These are phyloP conservation scores for Phortica magna DNA, from an alignment of 2,888 invertebrate genomes.

Conservation along the genomic window DNA sequence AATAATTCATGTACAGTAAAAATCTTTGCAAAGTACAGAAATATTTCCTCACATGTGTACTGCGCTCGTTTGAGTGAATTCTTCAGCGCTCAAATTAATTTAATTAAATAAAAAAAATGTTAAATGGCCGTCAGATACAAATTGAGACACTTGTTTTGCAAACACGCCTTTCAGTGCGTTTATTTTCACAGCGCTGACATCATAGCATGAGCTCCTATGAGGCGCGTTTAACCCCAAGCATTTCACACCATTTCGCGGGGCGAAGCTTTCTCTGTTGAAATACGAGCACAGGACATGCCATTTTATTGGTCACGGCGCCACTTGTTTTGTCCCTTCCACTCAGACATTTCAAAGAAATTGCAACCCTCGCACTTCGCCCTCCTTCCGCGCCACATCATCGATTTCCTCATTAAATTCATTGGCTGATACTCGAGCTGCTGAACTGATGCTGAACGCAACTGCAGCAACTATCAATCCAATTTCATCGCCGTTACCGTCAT, in stretches of 20 bases:
- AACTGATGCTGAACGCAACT: constrained; percentile 5
- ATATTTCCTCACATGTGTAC: background rate
- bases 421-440: constrained; percentile 6
- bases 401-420: constrained; percentile 24
- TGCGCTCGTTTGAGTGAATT: background rate
- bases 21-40: background rate
- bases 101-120: background rate
- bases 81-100: background rate
- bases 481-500: background rate
- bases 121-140: background rate
- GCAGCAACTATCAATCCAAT: constrained; percentile 15
- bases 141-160: background rate
- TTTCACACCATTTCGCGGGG: background rate
- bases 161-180: constrained; percentile 8
- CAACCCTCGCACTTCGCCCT: background rate
- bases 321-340: too few species aligned
- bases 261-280: background rate
- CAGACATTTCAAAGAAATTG: background rate
- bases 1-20: too few species aligned
- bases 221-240: background rate
- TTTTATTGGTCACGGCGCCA: background rate
- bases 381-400: background rate
- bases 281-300: background rate
- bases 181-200: constrained; percentile 9
- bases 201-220: background rate